Conservation (phyloP, 2,797 vertebrate species). For the Cyclopterus lumpus region DNA sequence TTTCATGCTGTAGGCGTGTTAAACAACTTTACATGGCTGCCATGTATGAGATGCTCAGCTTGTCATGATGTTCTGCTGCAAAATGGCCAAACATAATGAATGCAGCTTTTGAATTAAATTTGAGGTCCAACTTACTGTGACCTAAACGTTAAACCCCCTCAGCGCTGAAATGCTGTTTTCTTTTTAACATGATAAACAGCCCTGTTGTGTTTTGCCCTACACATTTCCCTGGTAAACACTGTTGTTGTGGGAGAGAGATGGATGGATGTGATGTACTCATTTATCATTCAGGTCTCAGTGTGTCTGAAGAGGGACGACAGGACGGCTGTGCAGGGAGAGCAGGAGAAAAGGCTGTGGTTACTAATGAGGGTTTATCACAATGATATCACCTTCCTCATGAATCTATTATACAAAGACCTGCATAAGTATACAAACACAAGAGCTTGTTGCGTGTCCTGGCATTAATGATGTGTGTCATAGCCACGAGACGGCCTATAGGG, state of each 20-base stretch:
- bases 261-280: constrained; percentile 63
- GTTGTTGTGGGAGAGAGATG: constrained; percentile 45
- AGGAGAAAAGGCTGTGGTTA: constrained; percentile 46
- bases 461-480: constrained; percentile 51
- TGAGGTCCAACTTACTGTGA: background rate
- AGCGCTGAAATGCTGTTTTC: background rate
- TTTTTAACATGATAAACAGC: constrained; percentile 20
- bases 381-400: constrained; percentile 64
- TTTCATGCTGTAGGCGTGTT: background rate
- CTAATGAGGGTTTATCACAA: constrained; percentile 69
- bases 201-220: background rate
- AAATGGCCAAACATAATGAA: too few relatives aligned
- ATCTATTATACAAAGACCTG: constrained; percentile 68
- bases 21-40: background rate
- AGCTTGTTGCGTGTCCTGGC: constrained; percentile 30
- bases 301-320: constrained; percentile 61
- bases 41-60: constrained; percentile 8
- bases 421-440: constrained; percentile 35
- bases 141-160: background rate
- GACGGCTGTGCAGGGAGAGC: constrained; percentile 20
- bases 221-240: constrained; percentile 46
- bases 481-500: background rate
- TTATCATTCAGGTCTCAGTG: constrained; percentile 75
- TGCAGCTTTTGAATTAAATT: constrained; percentile 25
- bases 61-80: constrained; percentile 1